These are phyloP conservation scores for Torymus auratus DNA, from an alignment of 2,888 invertebrate species.

Conservation along the genomic window DNA sequence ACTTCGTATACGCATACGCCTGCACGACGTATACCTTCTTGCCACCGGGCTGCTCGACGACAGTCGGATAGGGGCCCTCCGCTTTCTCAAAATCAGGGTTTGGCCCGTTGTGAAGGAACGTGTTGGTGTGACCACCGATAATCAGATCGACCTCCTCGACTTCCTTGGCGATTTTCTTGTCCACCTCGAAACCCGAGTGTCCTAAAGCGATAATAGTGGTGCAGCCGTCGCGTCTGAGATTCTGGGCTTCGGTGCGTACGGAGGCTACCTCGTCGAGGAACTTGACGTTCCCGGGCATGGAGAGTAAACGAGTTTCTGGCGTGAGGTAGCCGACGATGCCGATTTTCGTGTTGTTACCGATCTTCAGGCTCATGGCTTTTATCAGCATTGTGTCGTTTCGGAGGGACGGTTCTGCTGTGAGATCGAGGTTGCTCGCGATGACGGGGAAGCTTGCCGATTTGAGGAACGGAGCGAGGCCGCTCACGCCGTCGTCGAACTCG, in stretches of 20 bases:
- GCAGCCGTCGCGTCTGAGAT: constrained; percentile 82
- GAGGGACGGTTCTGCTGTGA: constrained; percentile 81
- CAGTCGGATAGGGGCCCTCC: constrained; percentile 87
- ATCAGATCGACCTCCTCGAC: constrained; percentile 91
- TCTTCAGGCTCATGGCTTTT: constrained; percentile 83
- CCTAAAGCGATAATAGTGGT: constrained; percentile 92
- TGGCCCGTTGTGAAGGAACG: constrained; percentile 89
- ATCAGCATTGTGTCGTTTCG: constrained; percentile 78
- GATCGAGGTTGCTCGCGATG: constrained; percentile 87
- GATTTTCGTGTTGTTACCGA: constrained; percentile 81
- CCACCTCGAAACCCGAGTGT: constrained; percentile 89
- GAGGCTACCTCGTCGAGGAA: constrained; percentile 83
- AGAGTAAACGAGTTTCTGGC: constrained; percentile 84
- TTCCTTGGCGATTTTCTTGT: constrained; percentile 85
- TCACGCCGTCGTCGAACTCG: constrained; percentile 91
- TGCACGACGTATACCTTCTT: constrained; percentile 90
- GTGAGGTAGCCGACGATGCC: constrained; percentile 93
- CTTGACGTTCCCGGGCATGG: constrained; percentile 75
- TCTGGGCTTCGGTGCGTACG: constrained; percentile 82
- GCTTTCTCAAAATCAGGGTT: constrained; percentile 84
- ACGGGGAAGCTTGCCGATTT: constrained; percentile 84
- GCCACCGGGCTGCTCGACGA: constrained; percentile 84
- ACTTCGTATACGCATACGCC: constrained; percentile 94
- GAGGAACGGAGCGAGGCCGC: constrained; percentile 86
- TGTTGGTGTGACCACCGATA: constrained; percentile 94